phyloP scores from a whole-genome alignment of 2,797 vertebrate genomes.

The Luscinia megarhynchos region DNA sequence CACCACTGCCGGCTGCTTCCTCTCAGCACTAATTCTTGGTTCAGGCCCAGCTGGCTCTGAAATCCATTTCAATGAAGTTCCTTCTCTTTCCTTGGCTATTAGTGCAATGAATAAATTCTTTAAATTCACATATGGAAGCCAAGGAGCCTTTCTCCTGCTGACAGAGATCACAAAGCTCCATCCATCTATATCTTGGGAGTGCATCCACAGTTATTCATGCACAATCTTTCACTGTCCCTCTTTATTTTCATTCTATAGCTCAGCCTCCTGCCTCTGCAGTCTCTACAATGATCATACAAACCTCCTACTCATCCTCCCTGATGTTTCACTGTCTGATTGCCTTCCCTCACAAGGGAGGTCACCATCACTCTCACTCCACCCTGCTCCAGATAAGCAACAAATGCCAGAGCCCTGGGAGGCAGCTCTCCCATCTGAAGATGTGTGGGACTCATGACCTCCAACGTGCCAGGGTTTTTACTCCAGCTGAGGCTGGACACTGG shows the following conservation, averaged over 20 bases:
- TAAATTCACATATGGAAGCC: not conserved
- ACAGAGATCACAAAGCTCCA: not conserved
- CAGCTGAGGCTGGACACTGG: not conserved
- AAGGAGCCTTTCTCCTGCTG: not conserved
- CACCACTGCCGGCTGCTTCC: not conserved
- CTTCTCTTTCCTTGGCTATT: not conserved
- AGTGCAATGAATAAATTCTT: not conserved
- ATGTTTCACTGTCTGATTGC: not conserved
- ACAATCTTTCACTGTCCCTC: not conserved
- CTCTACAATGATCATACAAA: not conserved
- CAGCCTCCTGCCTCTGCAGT: not conserved
- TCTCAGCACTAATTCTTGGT: not conserved
- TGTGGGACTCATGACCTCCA: not conserved
- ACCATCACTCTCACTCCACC: rapidly evolving
- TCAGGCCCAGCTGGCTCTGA: not conserved
- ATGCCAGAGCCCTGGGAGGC: not conserved
- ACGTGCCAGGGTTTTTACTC: not conserved
- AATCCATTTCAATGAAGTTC: not conserved
- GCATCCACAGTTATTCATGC: not conserved
- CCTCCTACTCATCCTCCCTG: not conserved
- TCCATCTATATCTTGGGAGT: not conserved
- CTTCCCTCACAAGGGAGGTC: not conserved
- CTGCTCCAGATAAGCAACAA: not conserved
- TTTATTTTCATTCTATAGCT: not conserved
- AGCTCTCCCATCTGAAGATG: not conserved